A percentile compares a stretch with the other conserved stretches of the same genome.
Evolutionary conservation across 2,888 invertebrate genomes (phyloP).

Genomic region (Baronia brevicornis): DNA sequence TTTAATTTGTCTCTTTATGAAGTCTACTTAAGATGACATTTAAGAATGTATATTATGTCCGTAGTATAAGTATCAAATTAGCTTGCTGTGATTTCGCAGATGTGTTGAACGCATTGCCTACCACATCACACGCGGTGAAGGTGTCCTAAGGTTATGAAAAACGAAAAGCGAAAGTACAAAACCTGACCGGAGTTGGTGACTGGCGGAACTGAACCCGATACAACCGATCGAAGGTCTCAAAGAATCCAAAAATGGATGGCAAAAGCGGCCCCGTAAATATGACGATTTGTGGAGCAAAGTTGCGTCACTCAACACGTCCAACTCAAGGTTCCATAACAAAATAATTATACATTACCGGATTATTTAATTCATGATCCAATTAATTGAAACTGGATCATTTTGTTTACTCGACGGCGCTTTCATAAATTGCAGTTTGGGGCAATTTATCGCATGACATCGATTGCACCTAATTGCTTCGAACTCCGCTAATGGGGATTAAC

Average conservation of each 20-base stretch:
- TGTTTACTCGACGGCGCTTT: conserved; percentile 17
- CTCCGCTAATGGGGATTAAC: conserved; percentile 2
- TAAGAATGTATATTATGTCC: conserved; percentile 4
- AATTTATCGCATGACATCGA: conserved; percentile 4
- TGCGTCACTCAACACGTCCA: conserved; percentile 27
- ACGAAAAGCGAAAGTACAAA: conserved; percentile 57
- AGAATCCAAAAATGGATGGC: conserved; percentile 61
- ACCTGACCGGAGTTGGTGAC: conserved; percentile 35
- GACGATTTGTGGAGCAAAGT: conserved; percentile 29
- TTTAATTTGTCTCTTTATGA: too few species aligned
- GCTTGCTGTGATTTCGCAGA: conserved; percentile 5
- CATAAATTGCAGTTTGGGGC: conserved; percentile 11
- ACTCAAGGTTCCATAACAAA: conserved; percentile 27
- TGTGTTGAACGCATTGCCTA: conserved; percentile 18
- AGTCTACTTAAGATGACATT: too few species aligned
- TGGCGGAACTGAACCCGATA: conserved; percentile 50
- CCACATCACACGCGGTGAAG: conserved; percentile 15
- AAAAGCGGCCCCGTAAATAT: conserved; percentile 27
- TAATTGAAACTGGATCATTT: conserved; percentile 31
- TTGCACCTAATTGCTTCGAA: conserved; percentile 6
- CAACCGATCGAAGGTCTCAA: conserved; percentile 50
- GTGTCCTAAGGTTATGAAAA: conserved; percentile 55
- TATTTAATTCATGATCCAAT: conserved; percentile 30
- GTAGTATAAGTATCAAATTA: conserved; percentile 8
- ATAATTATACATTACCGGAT: conserved; percentile 26